Percentiles rank a stretch among this genome's conserved stretches.
phyloP scores from a whole-genome alignment of 2,888 invertebrate species.

The Ormyrus thymus region DNA sequence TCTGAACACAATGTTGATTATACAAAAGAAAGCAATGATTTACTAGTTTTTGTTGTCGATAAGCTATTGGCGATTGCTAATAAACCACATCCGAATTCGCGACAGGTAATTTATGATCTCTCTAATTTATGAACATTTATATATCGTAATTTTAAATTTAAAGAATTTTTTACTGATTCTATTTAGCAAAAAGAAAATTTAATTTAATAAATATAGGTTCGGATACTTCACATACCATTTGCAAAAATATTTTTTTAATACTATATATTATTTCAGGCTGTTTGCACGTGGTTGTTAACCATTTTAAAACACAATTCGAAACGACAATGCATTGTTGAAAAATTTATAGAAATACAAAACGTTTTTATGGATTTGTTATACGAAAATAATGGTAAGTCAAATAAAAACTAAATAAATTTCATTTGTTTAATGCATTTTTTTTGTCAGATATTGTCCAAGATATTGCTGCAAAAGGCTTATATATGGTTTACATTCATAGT shows the following conservation, averaged over 20 bases:
- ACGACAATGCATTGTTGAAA: constrained; percentile 81
- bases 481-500: constrained; percentile 89
- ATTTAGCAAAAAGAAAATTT: background rate
- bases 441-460: constrained; percentile 92
- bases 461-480: constrained; percentile 92
- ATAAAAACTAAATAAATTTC: constrained; percentile 22
- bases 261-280: constrained; percentile 78
- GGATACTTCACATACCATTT: too few relatives aligned
- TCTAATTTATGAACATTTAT: background rate
- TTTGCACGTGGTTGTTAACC: constrained; percentile 91
- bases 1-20: constrained; percentile 75
- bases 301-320: constrained; percentile 87
- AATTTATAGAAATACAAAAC: constrained; percentile 83
- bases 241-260: background rate
- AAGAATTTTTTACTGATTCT: constrained; percentile 3
- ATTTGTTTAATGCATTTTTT: constrained; percentile 23
- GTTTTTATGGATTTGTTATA: constrained; percentile 91
- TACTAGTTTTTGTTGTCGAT: constrained; percentile 83
- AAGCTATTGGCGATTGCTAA: constrained; percentile 82
- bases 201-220: background rate
- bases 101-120: constrained; percentile 78
- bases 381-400: constrained; percentile 87
- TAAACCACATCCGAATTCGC: constrained; percentile 88
- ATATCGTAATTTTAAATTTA: constrained; percentile 23
- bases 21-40: constrained; percentile 78